Evolutionary conservation across 1,140 invertebrate species (phyloP).

Genomic region (Drosophila bocqueti): DNA sequence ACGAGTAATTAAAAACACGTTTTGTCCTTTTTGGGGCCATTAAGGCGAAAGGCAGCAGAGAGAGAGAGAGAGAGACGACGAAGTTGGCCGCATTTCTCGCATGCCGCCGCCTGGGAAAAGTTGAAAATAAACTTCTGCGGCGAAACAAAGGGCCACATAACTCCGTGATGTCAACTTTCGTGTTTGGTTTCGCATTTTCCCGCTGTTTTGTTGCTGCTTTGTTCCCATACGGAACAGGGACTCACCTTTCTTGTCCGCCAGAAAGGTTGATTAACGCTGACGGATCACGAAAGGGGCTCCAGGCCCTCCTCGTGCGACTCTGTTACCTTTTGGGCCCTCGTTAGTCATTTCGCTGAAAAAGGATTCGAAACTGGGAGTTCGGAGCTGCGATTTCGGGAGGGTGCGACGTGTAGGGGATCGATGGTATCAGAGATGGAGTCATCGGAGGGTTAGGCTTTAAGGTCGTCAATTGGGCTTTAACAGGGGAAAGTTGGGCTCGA

Average conservation of each 20-base stretch:
- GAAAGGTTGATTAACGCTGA: constrained; percentile 72
- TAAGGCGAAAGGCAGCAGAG: constrained; percentile 24
- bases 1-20: constrained; percentile 82
- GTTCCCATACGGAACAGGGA: constrained; percentile 34
- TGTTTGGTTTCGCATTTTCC: constrained; percentile 66
- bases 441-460: constrained; percentile 46
- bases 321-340: constrained; percentile 47
- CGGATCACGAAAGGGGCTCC: constrained; percentile 64
- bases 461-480: constrained; percentile 20
- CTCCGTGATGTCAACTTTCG: constrained; percentile 79
- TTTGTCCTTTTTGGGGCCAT: constrained; percentile 60
- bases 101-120: constrained; percentile 70
- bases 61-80: constrained; percentile 10
- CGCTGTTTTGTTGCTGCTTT: constrained; percentile 34
- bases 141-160: constrained; percentile 53
- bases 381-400: constrained; percentile 34
- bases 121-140: constrained; percentile 79
- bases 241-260: constrained; percentile 47
- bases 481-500: background rate
- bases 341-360: constrained; percentile 51
- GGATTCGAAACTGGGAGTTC: constrained; percentile 54
- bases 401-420: constrained; percentile 21
- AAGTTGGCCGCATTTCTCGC: constrained; percentile 71
- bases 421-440: constrained; percentile 37
- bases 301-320: background rate